A percentile compares a stretch with the other conserved stretches of the same genome.
These are phyloP conservation scores for Hermetia illucens DNA, from an alignment of 1,140 invertebrate genomes.

Conservation along the genomic window DNA sequence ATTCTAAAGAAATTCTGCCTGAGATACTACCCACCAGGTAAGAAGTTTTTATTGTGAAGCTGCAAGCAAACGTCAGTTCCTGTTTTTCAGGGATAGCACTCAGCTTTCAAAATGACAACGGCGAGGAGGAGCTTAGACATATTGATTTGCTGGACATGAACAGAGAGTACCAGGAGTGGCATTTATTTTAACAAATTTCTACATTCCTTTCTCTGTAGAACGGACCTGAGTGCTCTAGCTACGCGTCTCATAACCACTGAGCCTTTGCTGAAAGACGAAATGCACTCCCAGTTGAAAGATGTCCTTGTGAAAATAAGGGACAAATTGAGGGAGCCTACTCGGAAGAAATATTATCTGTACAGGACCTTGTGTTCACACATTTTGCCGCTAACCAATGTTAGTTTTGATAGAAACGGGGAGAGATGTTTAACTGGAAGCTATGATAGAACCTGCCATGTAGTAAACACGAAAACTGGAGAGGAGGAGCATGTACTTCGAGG, in stretches of 20 bases:
- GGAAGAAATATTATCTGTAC: slow-evolving; percentile 48
- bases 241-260: slow-evolving; percentile 34
- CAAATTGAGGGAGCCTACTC: slow-evolving; percentile 35
- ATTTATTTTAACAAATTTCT: slow-evolving; percentile 3
- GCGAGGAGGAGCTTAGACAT: slow-evolving; percentile 33
- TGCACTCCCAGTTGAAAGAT: slow-evolving; percentile 21
- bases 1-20: slow-evolving; percentile 48
- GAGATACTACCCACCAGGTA: slow-evolving; percentile 52
- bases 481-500: slow-evolving; percentile 54
- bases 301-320: slow-evolving; percentile 35
- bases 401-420: slow-evolving; percentile 52
- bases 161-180: slow-evolving; percentile 36
- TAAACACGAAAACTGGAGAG: slow-evolving; percentile 56
- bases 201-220: slow-evolving; percentile 29
- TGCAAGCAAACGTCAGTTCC: slow-evolving; percentile 15
- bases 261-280: neutral
- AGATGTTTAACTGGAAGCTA: slow-evolving; percentile 72
- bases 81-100: slow-evolving; percentile 18
- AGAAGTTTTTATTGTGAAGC: slow-evolving; percentile 40
- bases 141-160: slow-evolving; percentile 47
- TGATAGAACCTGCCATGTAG: slow-evolving; percentile 71
- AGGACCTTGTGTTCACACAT: slow-evolving; percentile 59
- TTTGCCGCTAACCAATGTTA: slow-evolving; percentile 62
- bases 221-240: slow-evolving; percentile 38
- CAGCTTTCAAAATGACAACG: slow-evolving; percentile 30